Evolutionary conservation across 2,113 vertebrate genomes (phyloP), one percentile per base, ranked within the genome.

Genomic region (Pristiophorus japonicus): DNA sequence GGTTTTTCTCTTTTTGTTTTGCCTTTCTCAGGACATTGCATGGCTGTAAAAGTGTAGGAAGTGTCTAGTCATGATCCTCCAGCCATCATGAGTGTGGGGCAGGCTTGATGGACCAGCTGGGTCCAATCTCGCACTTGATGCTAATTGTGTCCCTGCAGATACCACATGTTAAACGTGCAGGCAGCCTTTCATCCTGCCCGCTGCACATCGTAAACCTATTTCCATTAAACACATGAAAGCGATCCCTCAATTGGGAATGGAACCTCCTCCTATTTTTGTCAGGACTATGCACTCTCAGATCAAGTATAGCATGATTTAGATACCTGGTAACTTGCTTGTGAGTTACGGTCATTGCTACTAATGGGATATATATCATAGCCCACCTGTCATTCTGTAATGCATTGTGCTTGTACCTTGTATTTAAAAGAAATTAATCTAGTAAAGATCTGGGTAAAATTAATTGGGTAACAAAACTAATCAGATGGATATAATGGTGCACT

Each of bases 141-240:
- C 88, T 92, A 92, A 92, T 92, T 92, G 88, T 45, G 88, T 92
- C 88, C 88, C 88, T 63, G 59, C 59, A 92, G 88, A 92, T 92
- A 42, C 22, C 62, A 22, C 88, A 92, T 65, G 88, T 92, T 38
- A 65, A 92, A 92, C 30, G 62, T 92, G 59, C 88, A 92, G 34
- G 88, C 88, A 92, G 42, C 59, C 88, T 92, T 92, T 92, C 59
- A 92, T 63, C 88, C 59, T 92, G 88, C 88, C 59, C 8, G 62
- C 59, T 92, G 38, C 88, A 63, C 88, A 92, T 62, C n/a, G n/a
- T 92, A 65, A 92, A 62, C 34, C 88, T 3, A 38, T 63, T 92
- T 92, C 62, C 88, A 92, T 63, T 92, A 63, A 92, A 92, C 59
- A 65, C 88, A 92, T 63, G 59, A 92, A 92, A 92, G 88, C 59